Base-by-base conservation (phyloP, 2,888 invertebrate species). In the Pecten maximus region DNA sequence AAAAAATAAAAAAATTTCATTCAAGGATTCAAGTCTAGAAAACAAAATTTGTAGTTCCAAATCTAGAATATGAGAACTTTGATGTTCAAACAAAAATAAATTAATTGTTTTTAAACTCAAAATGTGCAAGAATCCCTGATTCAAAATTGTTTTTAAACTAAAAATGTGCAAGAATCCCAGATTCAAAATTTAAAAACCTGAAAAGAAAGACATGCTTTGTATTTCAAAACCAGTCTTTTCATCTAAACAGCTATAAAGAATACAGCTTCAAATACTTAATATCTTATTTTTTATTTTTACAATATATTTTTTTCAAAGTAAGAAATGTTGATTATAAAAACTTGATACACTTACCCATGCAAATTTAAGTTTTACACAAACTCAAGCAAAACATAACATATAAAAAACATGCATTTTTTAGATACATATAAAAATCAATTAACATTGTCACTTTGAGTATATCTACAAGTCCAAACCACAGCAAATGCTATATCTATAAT, bases 1-100 rank as follows among this genome's bases (percentile, higher is more conserved):
- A 44, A 50, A 88, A 40, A 86, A 88, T 50, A 88, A 90, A 54
- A 23, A 54, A 54, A 2, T 48, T 87, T 87, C 35, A 87, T 87
- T 10, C 19, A 4, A 87, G 35, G 87, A n/a, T 87, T 23, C 23
- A 35, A 87, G 35, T 28, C 23, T 87, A n/a, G 35, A 40, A 40
- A n/a, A 40, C 39, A 87, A 39, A 87, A 40, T 87, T 23, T 87
- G 39, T 44, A 44, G 8, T 44, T 44, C 12, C 44, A 4, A 44
- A 44, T 44, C 44, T 44, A 44, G 4, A n/a, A n/a, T 44, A 10
- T 44, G 6, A 10, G 8, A 44, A 44, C 44, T 44, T 44, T 44
- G 44, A 44, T 10, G 28, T n/a, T 87, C 6, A 28, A 87, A 87
- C 12, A 28, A 39, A 28, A n/a, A 87, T 39, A 4, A 28, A 39